Conservation (phyloP, 2,888 invertebrate species). For the Eudasyphora cyanicolor region DNA sequence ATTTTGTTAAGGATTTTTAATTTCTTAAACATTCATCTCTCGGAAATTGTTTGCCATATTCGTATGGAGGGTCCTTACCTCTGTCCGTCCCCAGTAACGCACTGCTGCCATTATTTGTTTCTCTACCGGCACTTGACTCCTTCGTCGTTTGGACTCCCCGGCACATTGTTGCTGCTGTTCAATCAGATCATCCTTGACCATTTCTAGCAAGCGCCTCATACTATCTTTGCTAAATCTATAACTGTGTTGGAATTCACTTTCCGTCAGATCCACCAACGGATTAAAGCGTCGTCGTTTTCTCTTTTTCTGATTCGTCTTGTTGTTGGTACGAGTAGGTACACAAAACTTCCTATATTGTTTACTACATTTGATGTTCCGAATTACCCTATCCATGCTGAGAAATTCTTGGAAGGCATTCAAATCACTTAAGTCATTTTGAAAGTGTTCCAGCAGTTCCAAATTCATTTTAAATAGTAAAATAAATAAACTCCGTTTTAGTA, state of each 20-base stretch:
- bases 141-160: constrained; percentile 34
- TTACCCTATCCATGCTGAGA: constrained; percentile 44
- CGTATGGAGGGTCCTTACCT: constrained; percentile 67
- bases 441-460: constrained; percentile 68
- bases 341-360: constrained; percentile 30
- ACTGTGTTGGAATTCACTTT: constrained; percentile 71
- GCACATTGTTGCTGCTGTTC: constrained; percentile 53
- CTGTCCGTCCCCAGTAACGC: constrained; percentile 73
- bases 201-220: constrained; percentile 72
- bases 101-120: constrained; percentile 73
- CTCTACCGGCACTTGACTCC: constrained; percentile 74
- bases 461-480: constrained; percentile 62
- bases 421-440: constrained; percentile 70
- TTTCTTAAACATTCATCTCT: too few species aligned
- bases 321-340: constrained; percentile 16
- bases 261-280: constrained; percentile 71
- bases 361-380: constrained; percentile 33
- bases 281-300: constrained; percentile 69
- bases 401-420: constrained; percentile 62
- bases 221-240: constrained; percentile 75
- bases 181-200: constrained; percentile 73
- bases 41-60: too few species aligned
- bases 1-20: too few species aligned
- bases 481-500: too few species aligned
- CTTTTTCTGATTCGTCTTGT: constrained; percentile 14